Evolutionary conservation across 1,140 invertebrate species (phyloP), one percentile per base, ranked within the genome.

Genomic region (Panulirus ornatus): DNA sequence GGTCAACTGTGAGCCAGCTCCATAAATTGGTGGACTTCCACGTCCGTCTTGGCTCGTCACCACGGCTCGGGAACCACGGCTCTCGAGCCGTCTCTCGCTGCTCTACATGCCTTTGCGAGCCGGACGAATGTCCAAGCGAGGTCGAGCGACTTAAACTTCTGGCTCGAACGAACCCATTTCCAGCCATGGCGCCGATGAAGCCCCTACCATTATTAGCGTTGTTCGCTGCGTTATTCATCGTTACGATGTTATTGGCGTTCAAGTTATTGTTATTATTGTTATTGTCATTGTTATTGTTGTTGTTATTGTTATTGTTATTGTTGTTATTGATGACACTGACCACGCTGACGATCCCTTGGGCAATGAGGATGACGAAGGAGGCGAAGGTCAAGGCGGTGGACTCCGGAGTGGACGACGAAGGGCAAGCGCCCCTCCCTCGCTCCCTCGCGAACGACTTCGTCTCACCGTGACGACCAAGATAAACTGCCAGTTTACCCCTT

Each of bases 281-380:
- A 36, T 86, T 86, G 40, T 86, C 40, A 30, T 89, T 89, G 66
- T 89, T 82, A 42, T 89, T 75, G 19, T 89, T 89, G 34, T 89
- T 89, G 38, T 89, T 89, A 36, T 89, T 89, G 42, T 89, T 89
- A 34, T 89, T 89, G 36, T 89, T 89, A 54, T 89, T 89, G 42
- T 89, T 89, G 63, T 89, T 89, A 54, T 89, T 89, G 78, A 82
- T 89, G 40, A 89, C 42, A 36, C 66, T 89, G 63, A 89, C 36
- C 5, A 89, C 87, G 30, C 73, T 89, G 78, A 89, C 78, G 16
- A 89, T 89, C 19, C 87, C 87, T 58, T 89, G 87, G n/a, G 58
- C 58, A 40, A 89, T 71, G 27, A 89, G 87, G 36, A 89, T 89
- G 87, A 83, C 47, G 66, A 89, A 89, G 78, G 76, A 81, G 42